Conservation (phyloP, 1,140 invertebrate species). For the Luehdorfia chinensis region DNA sequence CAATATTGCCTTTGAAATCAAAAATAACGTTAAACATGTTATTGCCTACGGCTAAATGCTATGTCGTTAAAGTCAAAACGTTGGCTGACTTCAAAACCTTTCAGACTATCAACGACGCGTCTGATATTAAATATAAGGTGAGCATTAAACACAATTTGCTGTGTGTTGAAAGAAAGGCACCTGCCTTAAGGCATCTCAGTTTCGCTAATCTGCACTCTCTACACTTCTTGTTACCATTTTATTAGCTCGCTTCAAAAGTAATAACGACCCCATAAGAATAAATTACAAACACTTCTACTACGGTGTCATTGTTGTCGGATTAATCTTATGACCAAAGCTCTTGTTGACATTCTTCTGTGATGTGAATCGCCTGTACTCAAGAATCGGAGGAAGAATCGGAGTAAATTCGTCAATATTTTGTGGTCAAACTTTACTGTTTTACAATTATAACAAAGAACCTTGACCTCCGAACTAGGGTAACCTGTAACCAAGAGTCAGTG, state of each 20-base stretch:
- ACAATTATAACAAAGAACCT: too few species aligned
- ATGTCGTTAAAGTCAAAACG: conserved; percentile 62
- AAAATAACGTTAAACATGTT: conserved; percentile 18
- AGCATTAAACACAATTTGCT: conserved; percentile 63
- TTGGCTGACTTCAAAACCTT: conserved; percentile 62
- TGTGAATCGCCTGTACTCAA: too few species aligned
- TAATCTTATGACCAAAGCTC: too few species aligned
- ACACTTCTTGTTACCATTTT: conserved; percentile 59
- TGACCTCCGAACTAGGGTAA: too few species aligned
- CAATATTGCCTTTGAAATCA: too few species aligned
- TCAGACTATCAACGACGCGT: conserved; percentile 41
- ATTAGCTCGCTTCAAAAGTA: conserved; percentile 42
- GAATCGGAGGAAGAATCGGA: too few species aligned
- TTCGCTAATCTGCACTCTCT: conserved; percentile 41
- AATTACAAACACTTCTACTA: conserved; percentile 48
- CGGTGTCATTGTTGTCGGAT: too few species aligned
- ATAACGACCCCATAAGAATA: conserved; percentile 54
- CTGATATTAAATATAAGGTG: conserved; percentile 50
- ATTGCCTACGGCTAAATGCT: conserved; percentile 61
- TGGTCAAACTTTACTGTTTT: too few species aligned
- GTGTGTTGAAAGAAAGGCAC: conserved; percentile 68
- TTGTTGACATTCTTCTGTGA: too few species aligned
- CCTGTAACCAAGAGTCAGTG: too few species aligned
- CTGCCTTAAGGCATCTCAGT: conserved; percentile 48
- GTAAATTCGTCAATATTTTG: too few species aligned